A percentile compares a stretch with the other conserved stretches of the same genome.
Conservation (phyloP, 1,140 invertebrate genomes). For the Drosophila trapezifrons region DNA sequence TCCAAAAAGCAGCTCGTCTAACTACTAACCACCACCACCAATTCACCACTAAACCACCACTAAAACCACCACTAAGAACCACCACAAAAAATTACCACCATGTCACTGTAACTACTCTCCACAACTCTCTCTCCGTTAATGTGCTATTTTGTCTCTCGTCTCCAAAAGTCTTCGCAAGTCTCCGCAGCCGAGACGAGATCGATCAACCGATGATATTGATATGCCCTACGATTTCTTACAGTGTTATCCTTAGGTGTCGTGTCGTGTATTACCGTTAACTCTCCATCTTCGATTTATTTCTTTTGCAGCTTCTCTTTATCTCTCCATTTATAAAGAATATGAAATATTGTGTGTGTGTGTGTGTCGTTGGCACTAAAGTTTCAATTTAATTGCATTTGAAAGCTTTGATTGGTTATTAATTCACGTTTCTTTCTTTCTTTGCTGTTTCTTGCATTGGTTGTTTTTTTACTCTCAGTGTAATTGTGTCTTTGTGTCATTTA, state of each 20-base stretch:
- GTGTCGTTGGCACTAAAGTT: slow-evolving; percentile 34
- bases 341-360: slow-evolving; percentile 29
- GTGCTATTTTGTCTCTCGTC: slow-evolving; percentile 59
- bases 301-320: slow-evolving; percentile 52
- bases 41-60: slow-evolving; percentile 40
- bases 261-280: slow-evolving; percentile 62
- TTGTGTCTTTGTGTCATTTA: slow-evolving; percentile 55
- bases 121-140: slow-evolving; percentile 64
- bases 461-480: slow-evolving; percentile 52
- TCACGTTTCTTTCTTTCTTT: slow-evolving; percentile 39
- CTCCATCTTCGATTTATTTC: slow-evolving; percentile 51
- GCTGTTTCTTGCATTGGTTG: slow-evolving; percentile 30
- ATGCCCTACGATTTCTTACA: slow-evolving; percentile 71
- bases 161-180: slow-evolving; percentile 47
- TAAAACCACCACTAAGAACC: slow-evolving; percentile 13
- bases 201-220: slow-evolving; percentile 55
- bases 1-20: slow-evolving; percentile 72
- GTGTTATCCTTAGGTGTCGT: slow-evolving; percentile 73
- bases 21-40: slow-evolving; percentile 59
- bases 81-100: slow-evolving; percentile 25
- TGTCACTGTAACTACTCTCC: slow-evolving; percentile 69
- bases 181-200: slow-evolving; percentile 37
- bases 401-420: slow-evolving; percentile 51
- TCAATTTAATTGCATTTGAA: slow-evolving; percentile 27
- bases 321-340: slow-evolving; percentile 14